These are phyloP conservation scores for Holacanthus passer DNA, from an alignment of 2,113 vertebrate genomes.

Conservation along the genomic window DNA sequence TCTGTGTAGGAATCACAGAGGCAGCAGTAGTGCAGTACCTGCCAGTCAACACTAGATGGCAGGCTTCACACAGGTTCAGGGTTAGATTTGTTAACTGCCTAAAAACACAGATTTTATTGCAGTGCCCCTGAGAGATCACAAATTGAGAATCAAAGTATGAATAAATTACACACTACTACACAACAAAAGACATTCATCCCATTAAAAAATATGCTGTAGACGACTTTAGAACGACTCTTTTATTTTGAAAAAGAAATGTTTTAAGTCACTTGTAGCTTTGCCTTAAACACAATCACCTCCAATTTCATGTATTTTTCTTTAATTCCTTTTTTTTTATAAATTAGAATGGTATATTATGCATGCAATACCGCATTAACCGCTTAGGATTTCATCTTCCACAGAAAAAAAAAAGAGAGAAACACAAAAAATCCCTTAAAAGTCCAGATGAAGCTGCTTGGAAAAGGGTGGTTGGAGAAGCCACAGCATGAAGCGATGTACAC, in stretches of 20 bases:
- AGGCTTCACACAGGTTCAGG: not conserved
- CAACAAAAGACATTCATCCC: not conserved
- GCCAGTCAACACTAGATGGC: not conserved
- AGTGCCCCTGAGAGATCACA: not conserved
- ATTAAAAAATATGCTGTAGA: constrained; percentile 10
- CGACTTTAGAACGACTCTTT: constrained; percentile 71
- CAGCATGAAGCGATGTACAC: constrained; percentile 80
- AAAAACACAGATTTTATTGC: not conserved
- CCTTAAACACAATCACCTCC: constrained; percentile 79
- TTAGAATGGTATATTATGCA: constrained; percentile 84
- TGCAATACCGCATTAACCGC: constrained; percentile 84
- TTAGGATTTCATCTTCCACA: constrained; percentile 80
- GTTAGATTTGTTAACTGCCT: not conserved
- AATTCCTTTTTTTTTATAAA: constrained; percentile 80
- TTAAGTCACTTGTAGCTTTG: constrained; percentile 79
- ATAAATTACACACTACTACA: not conserved
- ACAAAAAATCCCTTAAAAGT: constrained; percentile 68
- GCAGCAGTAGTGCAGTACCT: not conserved
- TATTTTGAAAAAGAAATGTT: constrained; percentile 83
- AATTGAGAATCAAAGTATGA: not conserved
- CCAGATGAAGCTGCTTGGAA: constrained; percentile 78
- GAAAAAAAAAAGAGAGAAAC: constrained; percentile 67
- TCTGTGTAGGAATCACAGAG: no score
- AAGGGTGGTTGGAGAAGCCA: constrained; percentile 70
- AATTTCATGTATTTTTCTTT: constrained; percentile 74